Evolutionary conservation across 2,113 vertebrate genomes (phyloP).

Genomic region (Dissostichus mawsoni): DNA sequence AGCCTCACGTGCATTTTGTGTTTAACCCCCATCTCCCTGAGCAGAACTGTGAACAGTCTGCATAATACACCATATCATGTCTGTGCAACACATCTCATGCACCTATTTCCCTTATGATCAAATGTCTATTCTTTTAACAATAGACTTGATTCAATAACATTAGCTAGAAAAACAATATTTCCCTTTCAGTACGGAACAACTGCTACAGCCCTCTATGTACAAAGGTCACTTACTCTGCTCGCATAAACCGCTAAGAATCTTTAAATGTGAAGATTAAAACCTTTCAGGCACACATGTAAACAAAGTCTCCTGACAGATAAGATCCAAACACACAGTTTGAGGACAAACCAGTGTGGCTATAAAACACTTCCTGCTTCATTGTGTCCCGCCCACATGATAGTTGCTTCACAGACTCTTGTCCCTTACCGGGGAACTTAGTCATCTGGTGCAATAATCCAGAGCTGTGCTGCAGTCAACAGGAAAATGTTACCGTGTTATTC

Average conservation of each 20-base stretch:
- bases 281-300: not conserved
- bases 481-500: not conserved
- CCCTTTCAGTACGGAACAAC: not conserved
- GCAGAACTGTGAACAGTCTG: not conserved
- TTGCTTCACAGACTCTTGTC: not conserved
- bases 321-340: not conserved
- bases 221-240: not conserved
- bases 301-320: not conserved
- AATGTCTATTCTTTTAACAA: conserved; percentile 7
- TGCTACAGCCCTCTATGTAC: not conserved
- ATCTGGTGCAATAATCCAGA: not conserved
- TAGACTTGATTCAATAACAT: not conserved
- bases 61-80: conserved; percentile 2
- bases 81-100: not conserved
- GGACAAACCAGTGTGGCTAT: not conserved
- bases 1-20: conserved; percentile 4
- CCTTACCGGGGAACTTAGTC: not conserved
- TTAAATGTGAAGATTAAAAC: not conserved
- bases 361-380: conserved; percentile 29
- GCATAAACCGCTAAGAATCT: too few species aligned
- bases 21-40: not conserved
- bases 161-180: not conserved
- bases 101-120: conserved; percentile 5
- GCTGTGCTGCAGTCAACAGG: not conserved
- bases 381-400: conserved; percentile 9